Base-by-base conservation (phyloP, 1,140 invertebrate genomes). In the Drosophila seguyi region DNA sequence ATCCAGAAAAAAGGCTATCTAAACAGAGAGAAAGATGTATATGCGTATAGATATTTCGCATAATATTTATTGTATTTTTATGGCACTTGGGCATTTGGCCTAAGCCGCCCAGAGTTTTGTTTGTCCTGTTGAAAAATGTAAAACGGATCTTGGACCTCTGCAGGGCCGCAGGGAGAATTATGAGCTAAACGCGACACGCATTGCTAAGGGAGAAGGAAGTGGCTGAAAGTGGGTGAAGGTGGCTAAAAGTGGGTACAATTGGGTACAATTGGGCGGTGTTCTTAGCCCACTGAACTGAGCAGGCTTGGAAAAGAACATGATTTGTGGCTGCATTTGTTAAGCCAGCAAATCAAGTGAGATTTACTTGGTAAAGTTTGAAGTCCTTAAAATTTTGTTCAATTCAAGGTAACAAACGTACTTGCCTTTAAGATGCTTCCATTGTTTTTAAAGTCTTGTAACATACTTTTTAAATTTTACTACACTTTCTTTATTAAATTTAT, bases 61-160 rank as follows among this genome's bases (percentile, higher is more conserved):
- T 79, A 57, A 74, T 66, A 90, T 88, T 88, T 88, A 90, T 88
- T 88, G 81, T 90, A 71, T 90, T 88, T 88, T 88, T 90, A 88
- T 90, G 81, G 74, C 80, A 87, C 80, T 87, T 85, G 67, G 76
- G 76, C 77, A 75, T 69, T 71, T 75, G 53, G 66, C n/a, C 65
- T 79, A 75, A 80, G 84, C 67, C 84, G 60, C 44, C 56, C 59
- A 60, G 67, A 78, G 69, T 88, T 87, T 84, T 87, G 84, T 76
- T 74, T 59, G 55, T 53, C 31, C 29, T 20, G 14, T 22, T 83
- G 80, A 88, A 87, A 88, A 87, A 88, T 84, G 84, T 84, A 84
- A 84, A 87, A 72, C 67, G 57, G 67, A 63, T 39, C 58, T 41
- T 11, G 44, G 20, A 41, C 11, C 73, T 65, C 39, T 34, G 42